phyloP scores from a whole-genome alignment of 2,113 vertebrate genomes.

The Taxidea taxus region DNA sequence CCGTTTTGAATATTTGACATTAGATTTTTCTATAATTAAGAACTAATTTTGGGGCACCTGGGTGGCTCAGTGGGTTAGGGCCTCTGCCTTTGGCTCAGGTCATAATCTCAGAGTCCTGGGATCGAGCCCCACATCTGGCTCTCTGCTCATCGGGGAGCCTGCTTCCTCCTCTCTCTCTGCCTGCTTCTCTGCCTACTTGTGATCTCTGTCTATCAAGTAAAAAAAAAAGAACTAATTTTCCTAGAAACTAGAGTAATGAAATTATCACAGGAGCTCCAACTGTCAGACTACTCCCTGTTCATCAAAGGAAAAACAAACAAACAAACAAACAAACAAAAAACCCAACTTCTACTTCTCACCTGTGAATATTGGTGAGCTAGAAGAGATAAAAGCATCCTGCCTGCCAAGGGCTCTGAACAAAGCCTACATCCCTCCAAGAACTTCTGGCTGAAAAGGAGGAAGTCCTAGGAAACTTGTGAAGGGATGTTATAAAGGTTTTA shows the following conservation, averaged over 20 bases:
- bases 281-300: not conserved
- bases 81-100: too few relatives aligned
- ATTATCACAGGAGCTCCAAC: not conserved
- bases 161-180: too few relatives aligned
- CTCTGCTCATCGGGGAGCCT: too few relatives aligned
- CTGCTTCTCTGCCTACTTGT: too few relatives aligned
- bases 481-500: not conserved
- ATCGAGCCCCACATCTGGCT: too few relatives aligned
- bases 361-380: not conserved
- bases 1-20: constrained; percentile 1
- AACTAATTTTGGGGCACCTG: too few relatives aligned
- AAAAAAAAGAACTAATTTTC: constrained; percentile 58
- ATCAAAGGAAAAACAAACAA: not conserved
- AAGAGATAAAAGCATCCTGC: not conserved
- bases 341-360: not conserved
- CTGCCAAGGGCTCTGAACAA: not conserved
- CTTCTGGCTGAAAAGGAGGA: not conserved
- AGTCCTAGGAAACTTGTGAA: not conserved
- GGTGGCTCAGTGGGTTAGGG: too few relatives aligned
- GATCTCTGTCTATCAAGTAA: too few relatives aligned
- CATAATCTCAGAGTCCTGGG: too few relatives aligned
- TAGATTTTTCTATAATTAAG: not conserved
- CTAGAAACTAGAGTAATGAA: constrained; percentile 13
- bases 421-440: not conserved
- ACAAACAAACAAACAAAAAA: too few relatives aligned